Evolutionary conservation across 2,113 vertebrate species (phyloP), one percentile per base, ranked within the genome.

Genomic region (Delphinapterus leucas): DNA sequence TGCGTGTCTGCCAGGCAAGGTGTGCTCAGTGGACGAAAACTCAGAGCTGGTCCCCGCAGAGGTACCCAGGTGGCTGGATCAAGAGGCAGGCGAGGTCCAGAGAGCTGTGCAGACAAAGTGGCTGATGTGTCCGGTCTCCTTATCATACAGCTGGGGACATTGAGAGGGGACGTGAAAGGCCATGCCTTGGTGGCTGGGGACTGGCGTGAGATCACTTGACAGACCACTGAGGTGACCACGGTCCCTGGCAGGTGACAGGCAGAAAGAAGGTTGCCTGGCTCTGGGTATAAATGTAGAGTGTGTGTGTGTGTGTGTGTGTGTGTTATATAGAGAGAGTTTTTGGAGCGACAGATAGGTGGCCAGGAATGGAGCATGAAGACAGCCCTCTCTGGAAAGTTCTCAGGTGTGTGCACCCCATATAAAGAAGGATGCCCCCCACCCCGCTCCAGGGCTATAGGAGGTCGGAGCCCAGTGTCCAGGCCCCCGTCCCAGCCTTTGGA

Each of bases 11-110:
- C 13, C 33, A 4, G 26, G 55, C 3, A 0, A 28, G 12, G 53
- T 0, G 1, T 28, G 41, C 60, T 14, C 6, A 1, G 0, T 8
- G 31, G 60, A 21, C 3, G 13, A 20, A 23, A 4, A 14, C 36
- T 14, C 21, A 18, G 25, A 36, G 13, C 17, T 63, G 80, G 47
- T 20, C n/a, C 21, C 73, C 0, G 1, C 36, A 36, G n/a, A 31
- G 77, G 55, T 17, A 20, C 36, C 28, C 20, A 70, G 58, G 58
- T 0, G 0, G 25, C 84, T 8, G 44, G 47, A 36, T 47, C 11
- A 55, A 67, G 47, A 13, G 2, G 9, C 15, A 11, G 36, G 36
- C 23, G 28, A 79, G 76, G 58, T 0, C 17, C 31, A 31, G 53
- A 74, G 47, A 3, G 38, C 28, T 6, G 4, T 28, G 41, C 58